These are phyloP conservation scores for Onychostruthus taczanowskii DNA, from an alignment of 2,113 vertebrate genomes.

Conservation along the genomic window DNA sequence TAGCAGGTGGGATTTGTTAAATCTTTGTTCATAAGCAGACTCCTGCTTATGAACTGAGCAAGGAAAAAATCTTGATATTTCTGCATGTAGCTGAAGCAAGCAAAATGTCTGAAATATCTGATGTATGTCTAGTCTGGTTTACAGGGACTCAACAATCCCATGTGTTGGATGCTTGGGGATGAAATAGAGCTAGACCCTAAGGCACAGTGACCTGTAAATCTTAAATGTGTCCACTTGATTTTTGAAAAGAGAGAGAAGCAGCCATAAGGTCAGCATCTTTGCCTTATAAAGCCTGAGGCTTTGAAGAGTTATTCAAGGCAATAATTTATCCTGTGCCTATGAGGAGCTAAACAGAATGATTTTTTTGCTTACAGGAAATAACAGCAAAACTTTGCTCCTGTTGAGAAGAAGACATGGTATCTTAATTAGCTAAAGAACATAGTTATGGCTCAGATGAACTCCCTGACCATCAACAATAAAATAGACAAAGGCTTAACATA, in stretches of 20 bases:
- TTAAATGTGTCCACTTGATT: not conserved
- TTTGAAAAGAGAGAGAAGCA: not conserved
- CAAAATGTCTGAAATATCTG: not conserved
- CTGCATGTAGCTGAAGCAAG: not conserved
- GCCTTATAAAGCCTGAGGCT: not conserved
- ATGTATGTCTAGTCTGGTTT: not conserved
- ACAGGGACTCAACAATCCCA: not conserved
- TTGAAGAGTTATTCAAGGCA: not conserved
- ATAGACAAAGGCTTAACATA: not conserved
- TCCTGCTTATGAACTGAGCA: not conserved
- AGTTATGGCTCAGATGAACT: not conserved
- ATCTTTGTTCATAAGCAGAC: not conserved
- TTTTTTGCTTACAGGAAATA: not conserved
- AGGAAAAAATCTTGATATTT: not conserved
- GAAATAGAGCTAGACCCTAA: not conserved
- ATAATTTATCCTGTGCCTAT: not conserved
- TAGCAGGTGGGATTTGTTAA: not conserved
- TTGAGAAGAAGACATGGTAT: not conserved
- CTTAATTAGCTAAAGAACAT: not conserved
- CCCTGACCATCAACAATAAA: not conserved
- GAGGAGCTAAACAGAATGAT: not conserved
- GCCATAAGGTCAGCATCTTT: not conserved
- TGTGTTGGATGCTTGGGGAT: not conserved
- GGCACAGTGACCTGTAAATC: not conserved
- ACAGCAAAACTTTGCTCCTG: not conserved